Base-by-base conservation (phyloP, 2,797 vertebrate genomes). In the Picus viridis region DNA sequence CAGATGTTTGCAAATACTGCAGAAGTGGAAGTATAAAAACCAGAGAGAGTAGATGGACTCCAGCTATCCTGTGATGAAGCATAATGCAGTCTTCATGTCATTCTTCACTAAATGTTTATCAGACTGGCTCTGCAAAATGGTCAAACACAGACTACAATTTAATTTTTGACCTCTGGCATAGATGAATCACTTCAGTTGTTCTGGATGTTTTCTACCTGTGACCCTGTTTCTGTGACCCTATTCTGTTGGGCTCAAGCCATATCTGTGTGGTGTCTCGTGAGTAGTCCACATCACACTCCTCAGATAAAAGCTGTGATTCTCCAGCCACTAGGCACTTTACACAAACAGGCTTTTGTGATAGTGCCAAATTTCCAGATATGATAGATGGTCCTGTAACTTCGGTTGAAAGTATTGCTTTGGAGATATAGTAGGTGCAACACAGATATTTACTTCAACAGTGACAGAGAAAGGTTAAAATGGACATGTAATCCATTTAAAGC, bases 321-420 rank as follows among this genome's bases (percentile, higher is more conserved):
- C 18, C 17, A 71, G 54, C 19, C 3, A 4, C 26, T 77, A 68
- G 41, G 24, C 3, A 3, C 20, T 80, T 74, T 12, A 30, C 22
- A 41, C 5, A 36, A 67, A 47, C 9, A 43, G 41, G 19, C 7
- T 64, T 9, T 72, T 81, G 51, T 43, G 16, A 16, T 34, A 20
- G 17, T 77, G 11, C 7, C 7, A 0, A 0, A 2, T 86, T 78
- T 86, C 39, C 9, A 59, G 54, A 27, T 51, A 63, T 3, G 7
- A 19, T 10, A 45, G 29, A 26, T 51, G 22, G 17, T 62, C 30
- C 16, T 70, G 4, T 88, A 76, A 51, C 29, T 89, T 57, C 51
- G 15, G 45, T 22, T 20, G 20, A 88, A 86, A 91, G 47, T 16
- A 10, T 3, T 89, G 30, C 27, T 71, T 83, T 87, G 59, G n/a